A percentile compares a stretch with the other conserved stretches of the same genome.
These are phyloP conservation scores for Cepaea hortensis DNA, from an alignment of 2,888 invertebrate species.

Conservation along the genomic window DNA sequence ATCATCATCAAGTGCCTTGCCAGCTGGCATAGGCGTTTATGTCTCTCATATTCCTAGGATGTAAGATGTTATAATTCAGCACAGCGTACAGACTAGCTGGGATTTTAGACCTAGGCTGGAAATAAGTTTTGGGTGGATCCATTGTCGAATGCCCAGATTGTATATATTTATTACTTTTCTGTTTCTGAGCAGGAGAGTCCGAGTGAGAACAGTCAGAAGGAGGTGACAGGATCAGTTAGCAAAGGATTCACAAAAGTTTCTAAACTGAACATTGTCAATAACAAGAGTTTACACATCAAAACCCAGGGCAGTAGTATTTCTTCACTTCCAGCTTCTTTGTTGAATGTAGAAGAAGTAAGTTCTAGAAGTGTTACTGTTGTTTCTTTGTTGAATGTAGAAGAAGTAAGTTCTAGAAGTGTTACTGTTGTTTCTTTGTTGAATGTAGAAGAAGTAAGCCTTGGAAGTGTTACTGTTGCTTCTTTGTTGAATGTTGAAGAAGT, in stretches of 20 bases:
- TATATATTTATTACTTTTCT: background rate
- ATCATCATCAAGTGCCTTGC: no score
- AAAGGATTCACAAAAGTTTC: slow-evolving; percentile 29
- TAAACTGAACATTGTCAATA: slow-evolving; percentile 70
- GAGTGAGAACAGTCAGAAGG: slow-evolving; percentile 68
- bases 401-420: background rate
- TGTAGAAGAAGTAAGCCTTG: slow-evolving; percentile 61
- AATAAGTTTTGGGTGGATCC: no score
- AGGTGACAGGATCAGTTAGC: slow-evolving; percentile 55
- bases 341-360: slow-evolving; percentile 72
- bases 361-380: background rate
- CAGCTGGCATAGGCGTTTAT: no score
- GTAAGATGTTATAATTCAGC: no score
- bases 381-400: background rate
- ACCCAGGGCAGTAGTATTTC: slow-evolving; percentile 69
- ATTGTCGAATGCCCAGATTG: no score
- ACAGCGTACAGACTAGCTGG: no score
- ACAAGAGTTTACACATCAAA: slow-evolving; percentile 70
- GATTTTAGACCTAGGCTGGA: no score
- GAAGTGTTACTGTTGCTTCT: background rate
- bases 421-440: background rate
- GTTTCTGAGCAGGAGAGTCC: slow-evolving; percentile 64
- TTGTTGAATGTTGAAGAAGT: background rate
- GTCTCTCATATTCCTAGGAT: no score
- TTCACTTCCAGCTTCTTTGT: slow-evolving; percentile 71